phyloP scores from a whole-genome alignment of 2,113 vertebrate genomes.

The Caloenas nicobarica region DNA sequence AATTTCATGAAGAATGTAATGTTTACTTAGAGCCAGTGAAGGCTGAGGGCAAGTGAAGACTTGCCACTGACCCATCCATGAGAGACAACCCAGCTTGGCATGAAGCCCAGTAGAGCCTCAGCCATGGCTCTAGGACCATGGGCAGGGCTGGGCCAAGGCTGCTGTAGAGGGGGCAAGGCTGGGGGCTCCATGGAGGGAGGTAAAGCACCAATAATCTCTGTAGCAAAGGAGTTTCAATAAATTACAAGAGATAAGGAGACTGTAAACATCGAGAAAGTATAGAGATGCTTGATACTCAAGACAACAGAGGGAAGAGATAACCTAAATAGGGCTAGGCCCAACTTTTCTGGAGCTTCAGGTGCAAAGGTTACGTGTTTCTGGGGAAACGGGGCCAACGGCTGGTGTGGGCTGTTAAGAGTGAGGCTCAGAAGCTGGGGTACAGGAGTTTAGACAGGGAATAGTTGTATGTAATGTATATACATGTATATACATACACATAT shows the following conservation, averaged over 20 bases:
- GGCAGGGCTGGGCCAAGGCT: conserved; percentile 19
- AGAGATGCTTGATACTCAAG: neutral
- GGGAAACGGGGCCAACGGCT: neutral
- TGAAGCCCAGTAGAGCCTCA: neutral
- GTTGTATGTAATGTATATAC: neutral
- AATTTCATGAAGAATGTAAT: neutral
- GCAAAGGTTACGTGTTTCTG: neutral
- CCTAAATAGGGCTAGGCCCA: neutral
- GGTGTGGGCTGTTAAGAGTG: rapidly evolving
- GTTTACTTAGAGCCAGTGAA: neutral
- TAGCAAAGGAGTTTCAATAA: neutral
- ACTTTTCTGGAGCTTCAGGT: neutral
- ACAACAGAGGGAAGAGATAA: neutral
- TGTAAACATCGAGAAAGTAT: neutral
- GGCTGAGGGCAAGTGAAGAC: neutral
- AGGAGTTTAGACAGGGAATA: neutral
- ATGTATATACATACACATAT: rapidly evolving
- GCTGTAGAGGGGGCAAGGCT: neutral
- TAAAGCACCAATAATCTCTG: rapidly evolving
- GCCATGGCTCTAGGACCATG: neutral
- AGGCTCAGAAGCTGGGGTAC: neutral
- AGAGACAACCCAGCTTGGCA: rapidly evolving
- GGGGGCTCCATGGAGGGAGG: rapidly evolving
- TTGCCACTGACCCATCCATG: neutral
- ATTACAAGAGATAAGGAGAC: neutral